These are phyloP conservation scores for Dysidea cf. avara DNA, from an alignment of 37 sponge, comb jelly and placozoan genomes.

Conservation along the genomic window DNA sequence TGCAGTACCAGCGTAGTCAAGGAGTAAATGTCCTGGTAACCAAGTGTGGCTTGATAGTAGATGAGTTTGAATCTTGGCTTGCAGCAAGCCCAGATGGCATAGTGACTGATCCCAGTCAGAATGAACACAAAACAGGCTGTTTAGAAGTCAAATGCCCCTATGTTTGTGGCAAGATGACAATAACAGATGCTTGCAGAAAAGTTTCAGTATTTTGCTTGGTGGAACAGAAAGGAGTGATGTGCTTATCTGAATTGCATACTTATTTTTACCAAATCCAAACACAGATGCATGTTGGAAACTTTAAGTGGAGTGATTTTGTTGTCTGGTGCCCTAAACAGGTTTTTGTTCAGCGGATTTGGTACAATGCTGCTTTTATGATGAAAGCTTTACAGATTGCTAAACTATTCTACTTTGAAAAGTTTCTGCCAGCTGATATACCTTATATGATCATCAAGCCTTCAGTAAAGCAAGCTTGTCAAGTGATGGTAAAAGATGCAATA, in stretches of 20 bases:
- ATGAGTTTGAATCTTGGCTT: conserved; percentile 13
- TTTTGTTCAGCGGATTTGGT: background rate
- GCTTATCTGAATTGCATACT: background rate
- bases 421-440: conserved; percentile 1
- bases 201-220: background rate
- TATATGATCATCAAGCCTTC: background rate
- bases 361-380: background rate
- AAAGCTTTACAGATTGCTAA: background rate
- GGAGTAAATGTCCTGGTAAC: background rate
- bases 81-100: conserved; percentile 29
- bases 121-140: too few species aligned
- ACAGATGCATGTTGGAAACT: conserved; percentile 1
- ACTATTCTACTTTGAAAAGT: conserved; percentile 5
- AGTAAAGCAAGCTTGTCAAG: background rate
- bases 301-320: background rate
- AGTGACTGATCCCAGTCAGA: too few species aligned
- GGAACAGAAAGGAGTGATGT: background rate
- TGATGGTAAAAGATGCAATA: background rate
- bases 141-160: conserved; percentile 31
- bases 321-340: conserved; percentile 20
- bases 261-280: conserved; percentile 26
- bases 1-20: background rate
- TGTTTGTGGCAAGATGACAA: background rate
- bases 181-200: background rate
- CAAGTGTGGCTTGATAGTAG: conserved; percentile 10